Percentiles rank a stretch among this genome's conserved stretches.
These are phyloP conservation scores for Cephus rjabovi DNA, from an alignment of 2,888 invertebrate genomes.

Conservation along the genomic window DNA sequence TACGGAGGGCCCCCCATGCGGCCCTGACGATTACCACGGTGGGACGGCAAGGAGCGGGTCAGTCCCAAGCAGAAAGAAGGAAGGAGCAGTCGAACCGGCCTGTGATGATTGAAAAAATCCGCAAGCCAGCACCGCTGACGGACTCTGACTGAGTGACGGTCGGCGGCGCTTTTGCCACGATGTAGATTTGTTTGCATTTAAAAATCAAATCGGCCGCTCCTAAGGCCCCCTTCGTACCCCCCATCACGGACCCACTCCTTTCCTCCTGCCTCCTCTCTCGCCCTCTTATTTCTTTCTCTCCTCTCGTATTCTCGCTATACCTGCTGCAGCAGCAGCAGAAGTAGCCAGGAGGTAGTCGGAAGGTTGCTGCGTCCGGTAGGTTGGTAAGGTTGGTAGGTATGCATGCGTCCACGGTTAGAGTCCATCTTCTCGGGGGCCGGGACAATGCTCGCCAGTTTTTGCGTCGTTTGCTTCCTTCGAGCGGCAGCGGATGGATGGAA, in stretches of 20 bases:
- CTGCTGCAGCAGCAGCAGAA: background rate
- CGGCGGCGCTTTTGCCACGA: slow-evolving; percentile 64
- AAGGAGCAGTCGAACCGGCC: slow-evolving; percentile 17
- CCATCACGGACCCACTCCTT: background rate
- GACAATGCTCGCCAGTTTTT: slow-evolving; percentile 59
- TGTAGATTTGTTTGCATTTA: slow-evolving; percentile 67
- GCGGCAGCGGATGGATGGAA: slow-evolving; percentile 37
- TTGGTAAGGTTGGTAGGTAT: slow-evolving; percentile 39
- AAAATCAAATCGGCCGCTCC: slow-evolving; percentile 59
- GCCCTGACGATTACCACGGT: slow-evolving; percentile 8
- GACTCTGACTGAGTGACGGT: slow-evolving; percentile 20
- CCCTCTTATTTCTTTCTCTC: slow-evolving; percentile 6
- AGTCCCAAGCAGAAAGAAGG: slow-evolving; percentile 1
- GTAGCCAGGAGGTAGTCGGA: slow-evolving; percentile 11
- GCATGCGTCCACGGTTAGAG: slow-evolving; percentile 38
- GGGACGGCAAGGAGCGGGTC: slow-evolving; percentile 8
- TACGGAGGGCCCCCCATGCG: background rate
- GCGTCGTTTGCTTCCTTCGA: slow-evolving; percentile 60
- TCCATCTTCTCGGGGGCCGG: slow-evolving; percentile 5
- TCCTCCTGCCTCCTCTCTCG: slow-evolving; percentile 21
- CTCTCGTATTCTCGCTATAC: background rate
- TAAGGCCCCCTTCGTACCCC: background rate
- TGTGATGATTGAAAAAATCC: slow-evolving; percentile 52
- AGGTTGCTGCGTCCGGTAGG: slow-evolving; percentile 35
- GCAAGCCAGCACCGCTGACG: slow-evolving; percentile 30